phyloP scores from a whole-genome alignment of 2,113 vertebrate species.

The Phalacrocorax brasilianus region DNA sequence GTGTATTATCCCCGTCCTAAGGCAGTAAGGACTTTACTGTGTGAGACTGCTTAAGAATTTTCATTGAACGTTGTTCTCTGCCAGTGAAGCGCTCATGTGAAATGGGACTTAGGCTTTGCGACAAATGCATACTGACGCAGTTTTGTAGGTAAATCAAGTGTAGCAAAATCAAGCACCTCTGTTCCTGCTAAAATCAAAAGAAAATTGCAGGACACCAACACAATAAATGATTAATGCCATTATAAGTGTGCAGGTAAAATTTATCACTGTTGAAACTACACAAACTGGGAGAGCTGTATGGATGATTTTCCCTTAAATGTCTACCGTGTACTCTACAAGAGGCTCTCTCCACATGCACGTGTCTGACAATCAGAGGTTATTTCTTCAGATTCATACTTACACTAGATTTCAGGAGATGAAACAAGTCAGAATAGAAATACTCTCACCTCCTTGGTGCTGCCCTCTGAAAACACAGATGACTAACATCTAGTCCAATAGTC shows the following conservation, averaged over 20 bases:
- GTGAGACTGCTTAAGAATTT: background rate
- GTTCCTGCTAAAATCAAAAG: slow-evolving; percentile 4
- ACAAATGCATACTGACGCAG: background rate
- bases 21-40: background rate
- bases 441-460: background rate
- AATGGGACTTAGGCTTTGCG: background rate
- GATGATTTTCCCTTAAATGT: background rate
- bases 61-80: background rate
- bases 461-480: background rate
- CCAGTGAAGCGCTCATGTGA: background rate
- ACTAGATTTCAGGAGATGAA: background rate
- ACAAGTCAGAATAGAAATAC: background rate
- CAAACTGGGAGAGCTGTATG: background rate
- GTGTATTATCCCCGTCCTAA: background rate
- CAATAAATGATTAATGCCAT: background rate
- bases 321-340: background rate
- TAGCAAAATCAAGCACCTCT: slow-evolving; percentile 10
- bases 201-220: background rate
- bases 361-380: background rate
- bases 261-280: background rate
- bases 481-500: background rate
- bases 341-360: background rate
- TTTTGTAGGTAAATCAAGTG: slow-evolving; percentile 43
- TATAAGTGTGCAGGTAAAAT: slow-evolving; percentile 11
- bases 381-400: background rate